These are phyloP conservation scores for Callipepla squamata DNA, from an alignment of 2,113 vertebrate species.

Conservation along the genomic window DNA sequence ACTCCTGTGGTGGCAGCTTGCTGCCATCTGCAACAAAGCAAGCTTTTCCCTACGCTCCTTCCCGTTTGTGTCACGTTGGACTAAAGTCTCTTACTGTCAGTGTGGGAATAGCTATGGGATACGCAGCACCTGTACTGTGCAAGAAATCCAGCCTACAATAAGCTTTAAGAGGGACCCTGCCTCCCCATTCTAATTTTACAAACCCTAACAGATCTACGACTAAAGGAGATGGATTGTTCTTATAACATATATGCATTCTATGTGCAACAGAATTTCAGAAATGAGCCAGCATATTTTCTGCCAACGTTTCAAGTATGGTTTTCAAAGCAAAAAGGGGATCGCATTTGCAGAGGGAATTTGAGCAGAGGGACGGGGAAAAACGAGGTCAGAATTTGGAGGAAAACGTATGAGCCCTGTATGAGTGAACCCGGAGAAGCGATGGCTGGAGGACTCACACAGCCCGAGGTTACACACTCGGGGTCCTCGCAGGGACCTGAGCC, in stretches of 20 bases:
- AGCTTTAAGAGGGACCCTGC: neutral
- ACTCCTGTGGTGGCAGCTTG: neutral
- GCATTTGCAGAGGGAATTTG: neutral
- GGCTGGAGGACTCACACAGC: neutral
- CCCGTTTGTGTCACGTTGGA: neutral
- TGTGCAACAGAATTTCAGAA: neutral
- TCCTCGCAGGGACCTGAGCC: neutral
- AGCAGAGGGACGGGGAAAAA: neutral
- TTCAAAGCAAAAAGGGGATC: neutral
- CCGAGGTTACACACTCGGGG: neutral
- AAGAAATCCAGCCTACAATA: neutral
- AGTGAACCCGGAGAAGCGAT: neutral
- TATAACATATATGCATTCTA: neutral
- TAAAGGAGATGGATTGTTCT: neutral
- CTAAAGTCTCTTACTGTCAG: neutral
- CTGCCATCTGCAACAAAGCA: conserved; percentile 29
- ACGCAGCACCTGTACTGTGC: neutral
- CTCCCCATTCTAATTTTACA: neutral
- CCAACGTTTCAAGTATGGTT: neutral
- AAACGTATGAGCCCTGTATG: neutral
- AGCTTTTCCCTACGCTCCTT: neutral
- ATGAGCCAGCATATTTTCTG: neutral
- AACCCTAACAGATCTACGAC: neutral
- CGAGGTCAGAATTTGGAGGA: neutral
- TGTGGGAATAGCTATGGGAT: neutral